Base-by-base conservation (phyloP, 2,797 vertebrate genomes). In the Garrulus glandarius region DNA sequence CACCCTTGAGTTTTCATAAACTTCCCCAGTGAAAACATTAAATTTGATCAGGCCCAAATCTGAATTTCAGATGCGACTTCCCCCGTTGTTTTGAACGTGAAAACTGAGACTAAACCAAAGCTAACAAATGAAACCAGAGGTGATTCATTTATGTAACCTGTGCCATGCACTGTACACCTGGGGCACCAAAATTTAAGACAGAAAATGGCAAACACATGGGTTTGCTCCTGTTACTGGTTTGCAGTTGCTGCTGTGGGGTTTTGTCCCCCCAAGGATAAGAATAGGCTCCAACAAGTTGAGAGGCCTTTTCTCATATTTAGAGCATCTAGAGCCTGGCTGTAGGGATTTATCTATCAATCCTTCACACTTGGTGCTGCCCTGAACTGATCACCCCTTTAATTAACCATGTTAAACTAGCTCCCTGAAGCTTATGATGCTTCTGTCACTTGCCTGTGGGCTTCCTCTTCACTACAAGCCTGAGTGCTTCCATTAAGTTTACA, bases 371-470 rank as follows among this genome's bases (percentile, higher is more conserved):
- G 64, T n/a, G 53, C 61, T 95, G 93, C 81, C 90, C 88, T 95
- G 92, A 96, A 92, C 94, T 94, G 93, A 92, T 96, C 93, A 93
- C 88, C 88, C 86, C 86, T 95, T 93, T 93, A 97, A 95, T 95
- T 96, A 97, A 89, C 92, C 92, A 85, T 89, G 93, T 93, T 95
- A 95, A 97, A 94, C 70, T 20, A 83, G 77, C 86, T 95, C 95
- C 95, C 93, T 91, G 71, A 95, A 96, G 95, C 90, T 94, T 91
- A 52, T 55, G 88, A 96, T 89, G 90, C 75, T 93, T 94, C 89
- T 93, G 81, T 80, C 92, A 74, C 84, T 93, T 21, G 85, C 93
- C 93, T 69, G 29, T 80, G 92, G 84, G 74, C 85, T 96, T 95
- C 81, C 80, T 92, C 83, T 85, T 69, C 93, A 34, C 87, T 92